Conservation (phyloP, 2,888 invertebrate genomes). For the Alloplasta piceator region DNA sequence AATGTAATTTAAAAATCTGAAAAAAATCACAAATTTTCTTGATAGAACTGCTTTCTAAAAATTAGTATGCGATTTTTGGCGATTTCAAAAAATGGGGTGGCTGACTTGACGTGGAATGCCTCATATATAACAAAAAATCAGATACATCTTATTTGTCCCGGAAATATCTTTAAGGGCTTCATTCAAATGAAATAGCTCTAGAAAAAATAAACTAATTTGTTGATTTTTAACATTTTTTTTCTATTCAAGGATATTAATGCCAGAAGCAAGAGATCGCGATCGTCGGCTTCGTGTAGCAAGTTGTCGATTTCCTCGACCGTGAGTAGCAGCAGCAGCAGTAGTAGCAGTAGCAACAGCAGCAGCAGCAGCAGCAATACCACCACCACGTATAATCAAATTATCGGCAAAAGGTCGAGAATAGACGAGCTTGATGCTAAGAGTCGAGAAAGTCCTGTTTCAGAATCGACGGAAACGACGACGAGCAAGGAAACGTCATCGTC, state of each 20-base stretch:
- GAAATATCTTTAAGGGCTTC: too few relatives aligned
- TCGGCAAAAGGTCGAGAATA: constrained; percentile 78
- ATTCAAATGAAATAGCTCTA: too few relatives aligned
- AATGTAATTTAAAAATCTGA: too few relatives aligned
- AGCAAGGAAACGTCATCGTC: constrained; percentile 12
- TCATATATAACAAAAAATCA: not conserved
- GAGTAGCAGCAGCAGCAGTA: constrained; percentile 8
- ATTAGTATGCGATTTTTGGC: too few relatives aligned
- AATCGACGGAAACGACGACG: constrained; percentile 8
- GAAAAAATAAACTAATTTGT: too few relatives aligned
- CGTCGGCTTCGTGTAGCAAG: constrained; percentile 53
- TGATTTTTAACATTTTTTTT: not conserved
- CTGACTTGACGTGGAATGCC: too few relatives aligned
- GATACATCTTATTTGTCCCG: too few relatives aligned
- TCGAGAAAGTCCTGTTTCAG: constrained; percentile 41
- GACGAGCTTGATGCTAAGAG: constrained; percentile 70
- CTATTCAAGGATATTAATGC: constrained; percentile 54
- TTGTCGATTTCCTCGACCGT: constrained; percentile 45
- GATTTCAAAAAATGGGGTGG: too few relatives aligned
- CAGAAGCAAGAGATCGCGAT: constrained; percentile 62
- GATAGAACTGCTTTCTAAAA: too few relatives aligned
- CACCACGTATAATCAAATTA: constrained; percentile 71
- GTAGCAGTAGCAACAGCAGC: too few relatives aligned
- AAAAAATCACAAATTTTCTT: too few relatives aligned
- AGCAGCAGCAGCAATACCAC: constrained; percentile 69